Conservation (phyloP, 2,113 vertebrate genomes). For the Machaerirhynchus nigripectus region DNA sequence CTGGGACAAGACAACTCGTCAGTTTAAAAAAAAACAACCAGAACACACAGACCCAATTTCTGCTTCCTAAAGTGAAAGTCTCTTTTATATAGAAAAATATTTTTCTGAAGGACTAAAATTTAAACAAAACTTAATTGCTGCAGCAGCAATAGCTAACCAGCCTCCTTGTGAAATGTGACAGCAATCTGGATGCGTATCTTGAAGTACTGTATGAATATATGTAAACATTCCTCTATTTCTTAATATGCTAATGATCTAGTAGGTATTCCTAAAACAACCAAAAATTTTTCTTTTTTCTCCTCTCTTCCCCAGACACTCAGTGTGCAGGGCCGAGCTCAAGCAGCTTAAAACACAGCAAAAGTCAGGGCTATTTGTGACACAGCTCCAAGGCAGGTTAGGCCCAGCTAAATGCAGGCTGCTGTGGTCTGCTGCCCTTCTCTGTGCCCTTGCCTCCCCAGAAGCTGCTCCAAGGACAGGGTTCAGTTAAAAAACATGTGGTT, state of each 20-base stretch:
- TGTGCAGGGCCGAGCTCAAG: background rate
- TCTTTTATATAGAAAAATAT: background rate
- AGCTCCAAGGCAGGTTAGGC: background rate
- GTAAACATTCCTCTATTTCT: background rate
- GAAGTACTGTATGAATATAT: background rate
- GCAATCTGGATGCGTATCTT: background rate
- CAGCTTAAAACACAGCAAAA: background rate
- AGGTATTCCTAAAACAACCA: background rate
- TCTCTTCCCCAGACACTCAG: background rate
- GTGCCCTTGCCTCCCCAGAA: background rate
- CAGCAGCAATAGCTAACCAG: background rate
- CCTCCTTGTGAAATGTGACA: background rate
- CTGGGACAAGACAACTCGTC: background rate
- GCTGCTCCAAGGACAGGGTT: background rate
- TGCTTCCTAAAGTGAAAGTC: background rate
- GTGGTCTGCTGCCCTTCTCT: background rate
- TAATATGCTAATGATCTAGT: background rate
- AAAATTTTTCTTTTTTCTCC: background rate
- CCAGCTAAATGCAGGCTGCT: background rate
- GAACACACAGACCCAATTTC: background rate
- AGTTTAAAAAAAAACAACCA: background rate
- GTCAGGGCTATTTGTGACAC: fast-evolving
- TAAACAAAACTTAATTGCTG: background rate
- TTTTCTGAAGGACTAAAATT: background rate
- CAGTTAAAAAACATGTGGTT: background rate